Evolutionary conservation across 2,113 vertebrate species (phyloP), one percentile per base, ranked within the genome.

Genomic region (Phylloscopus trochilus): DNA sequence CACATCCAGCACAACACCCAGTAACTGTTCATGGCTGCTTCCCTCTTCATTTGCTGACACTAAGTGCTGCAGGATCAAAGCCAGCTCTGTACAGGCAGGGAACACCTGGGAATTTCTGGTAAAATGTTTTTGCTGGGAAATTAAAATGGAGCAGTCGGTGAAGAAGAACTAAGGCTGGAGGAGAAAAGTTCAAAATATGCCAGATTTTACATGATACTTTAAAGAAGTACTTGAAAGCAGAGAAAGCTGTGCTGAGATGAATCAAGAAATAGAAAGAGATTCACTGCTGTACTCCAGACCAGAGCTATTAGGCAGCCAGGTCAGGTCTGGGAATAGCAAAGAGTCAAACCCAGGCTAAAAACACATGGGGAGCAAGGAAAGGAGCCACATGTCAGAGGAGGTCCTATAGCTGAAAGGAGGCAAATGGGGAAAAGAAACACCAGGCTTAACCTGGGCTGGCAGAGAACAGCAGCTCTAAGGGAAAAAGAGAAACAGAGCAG

Each of bases 391-490:
- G 83, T 78, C 80, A 80, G 23, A 75, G 49, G 30, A 88, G 64
- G 56, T 69, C 60, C 69, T 47, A 22, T 1, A 72, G 55, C 73
- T 64, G 22, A 89, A 83, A 93, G 66, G 23, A 75, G 31, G 47
- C 64, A 90, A 96, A 93, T 68, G 58, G 68, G 60, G 90, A 96
- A 95, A 95, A 11, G 83, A 94, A 95, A 93, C 60, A 75, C 16
- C 35, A 92, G 73, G 68, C 69, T 89, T 81, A 75, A 83, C 49
- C 56, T 2, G 0, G 28, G 43, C 64, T 64, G 31, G 31, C 0
- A 7, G 64, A 86, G 47, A 94, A 69, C 44, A 91, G 80, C 79
- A 86, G 75, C 56, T 94, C n/a, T 78, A 79, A 90, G 47, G 68
- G 70, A 94, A 75, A 87, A 94, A 89, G 39, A 76, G 63, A 95